A percentile compares a stretch with the other conserved stretches of the same genome.
Conservation (phyloP, 64 coral and sea anemone genomes). For the Montipora cactus region DNA sequence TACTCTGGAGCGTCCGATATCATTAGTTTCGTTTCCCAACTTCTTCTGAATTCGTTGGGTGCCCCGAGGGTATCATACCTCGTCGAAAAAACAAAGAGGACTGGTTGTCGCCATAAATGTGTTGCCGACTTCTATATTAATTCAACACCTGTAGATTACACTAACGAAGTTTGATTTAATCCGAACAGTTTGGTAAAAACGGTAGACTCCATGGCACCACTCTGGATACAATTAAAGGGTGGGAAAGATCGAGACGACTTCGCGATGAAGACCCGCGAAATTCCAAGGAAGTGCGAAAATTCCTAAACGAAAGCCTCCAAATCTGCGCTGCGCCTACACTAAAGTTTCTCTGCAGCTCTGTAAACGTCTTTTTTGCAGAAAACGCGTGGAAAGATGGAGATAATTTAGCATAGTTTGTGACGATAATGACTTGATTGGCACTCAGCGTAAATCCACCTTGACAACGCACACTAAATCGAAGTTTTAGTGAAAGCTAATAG, state of each 20-base stretch:
- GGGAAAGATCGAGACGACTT: too few relatives aligned
- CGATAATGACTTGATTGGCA: neutral
- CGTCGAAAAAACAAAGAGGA: neutral
- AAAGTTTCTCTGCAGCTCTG: too few relatives aligned
- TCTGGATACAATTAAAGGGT: neutral
- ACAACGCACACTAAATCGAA: neutral
- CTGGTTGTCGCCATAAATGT: constrained; percentile 21
- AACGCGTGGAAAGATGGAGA: neutral
- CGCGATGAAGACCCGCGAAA: too few relatives aligned
- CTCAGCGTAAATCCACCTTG: neutral
- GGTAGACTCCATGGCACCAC: constrained; percentile 25
- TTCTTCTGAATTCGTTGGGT: too few relatives aligned
- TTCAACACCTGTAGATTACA: constrained; percentile 37
- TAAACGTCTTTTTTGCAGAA: neutral
- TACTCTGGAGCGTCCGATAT: too few relatives aligned
- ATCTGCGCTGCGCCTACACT: too few relatives aligned
- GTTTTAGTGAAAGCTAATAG: neutral
- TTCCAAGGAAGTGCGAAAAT: neutral
- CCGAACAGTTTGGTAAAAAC: constrained; percentile 17
- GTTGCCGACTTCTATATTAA: neutral
- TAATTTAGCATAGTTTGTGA: neutral
- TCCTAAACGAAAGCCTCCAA: too few relatives aligned
- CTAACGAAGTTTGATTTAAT: constrained; percentile 38
- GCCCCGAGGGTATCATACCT: neutral
- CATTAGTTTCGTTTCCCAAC: too few relatives aligned